phyloP scores from a whole-genome alignment of 2,888 invertebrate genomes.

The Pseudococcus jackbeardsleyi region DNA sequence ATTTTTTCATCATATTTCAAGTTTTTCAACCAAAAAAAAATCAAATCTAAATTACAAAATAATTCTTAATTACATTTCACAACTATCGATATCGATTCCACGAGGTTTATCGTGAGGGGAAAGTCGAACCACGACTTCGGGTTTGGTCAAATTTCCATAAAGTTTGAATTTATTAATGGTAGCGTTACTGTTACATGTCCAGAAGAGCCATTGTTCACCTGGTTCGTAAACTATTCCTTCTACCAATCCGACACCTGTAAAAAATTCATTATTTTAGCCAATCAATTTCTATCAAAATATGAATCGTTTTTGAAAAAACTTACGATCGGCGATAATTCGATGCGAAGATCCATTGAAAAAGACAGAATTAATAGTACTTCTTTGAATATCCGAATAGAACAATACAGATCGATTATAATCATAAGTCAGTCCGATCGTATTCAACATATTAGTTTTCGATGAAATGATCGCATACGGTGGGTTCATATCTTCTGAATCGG shows the following conservation, averaged over 20 bases:
- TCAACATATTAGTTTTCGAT: slow-evolving; percentile 81
- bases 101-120: slow-evolving; percentile 81
- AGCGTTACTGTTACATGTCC: slow-evolving; percentile 87
- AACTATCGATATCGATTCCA: slow-evolving; percentile 88
- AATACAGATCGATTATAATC: slow-evolving; percentile 79
- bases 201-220: slow-evolving; percentile 80
- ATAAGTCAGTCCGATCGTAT: slow-evolving; percentile 88
- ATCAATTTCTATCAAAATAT: no score
- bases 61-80: slow-evolving; percentile 73
- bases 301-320: slow-evolving; percentile 68
- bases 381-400: slow-evolving; percentile 91
- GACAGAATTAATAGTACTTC: slow-evolving; percentile 86
- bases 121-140: slow-evolving; percentile 75
- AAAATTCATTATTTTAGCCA: neutral
- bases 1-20: slow-evolving; percentile 7
- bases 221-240: slow-evolving; percentile 88
- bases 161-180: slow-evolving; percentile 77
- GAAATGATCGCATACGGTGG: slow-evolving; percentile 83
- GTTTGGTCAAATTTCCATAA: slow-evolving; percentile 70
- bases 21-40: slow-evolving; percentile 55
- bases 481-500: slow-evolving; percentile 80
- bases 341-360: slow-evolving; percentile 84
- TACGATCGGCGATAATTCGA: slow-evolving; percentile 78
- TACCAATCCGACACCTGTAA: slow-evolving; percentile 82
- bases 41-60: neutral